Base-by-base conservation (phyloP, 2,888 invertebrate species). In the Idaea dimidiata region DNA sequence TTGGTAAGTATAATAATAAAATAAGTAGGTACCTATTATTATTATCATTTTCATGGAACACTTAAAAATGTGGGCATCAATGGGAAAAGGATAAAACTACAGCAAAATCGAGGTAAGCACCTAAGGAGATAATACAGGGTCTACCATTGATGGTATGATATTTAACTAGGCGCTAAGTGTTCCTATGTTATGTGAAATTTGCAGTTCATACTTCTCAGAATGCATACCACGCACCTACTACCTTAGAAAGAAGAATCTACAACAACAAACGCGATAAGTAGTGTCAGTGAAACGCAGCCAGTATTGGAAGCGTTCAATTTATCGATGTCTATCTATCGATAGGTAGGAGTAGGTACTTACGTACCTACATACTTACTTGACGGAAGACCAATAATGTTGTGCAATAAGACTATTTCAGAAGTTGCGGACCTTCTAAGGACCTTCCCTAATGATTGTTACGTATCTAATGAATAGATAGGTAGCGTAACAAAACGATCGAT, bases 221-320 rank as follows among this genome's bases (percentile, higher is more conserved):
- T 86, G 83, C 86, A 81, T 79, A 71, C 79, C 83, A 77, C 82
- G 79, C 74, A 58, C 66, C 68, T 65, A 65, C 73, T 73, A 72
- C 79, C 78, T 77, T 78, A 81, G 77, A 81, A 78, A 75, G 79
- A 79, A 73, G 71, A 70, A 70, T 72, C 71, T 74, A 75, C 76
- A 73, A 74, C 74, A 77, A 74, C 70, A 75, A 72, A 70, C 66
- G 76, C 73, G 76, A 74, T 75, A 78, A 76, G 80, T 70, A 76
- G 78, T 73, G 77, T 68, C 72, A 75, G 80, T 83, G 83, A 84
- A 86, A 86, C 84, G 83, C 80, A 70, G 58, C 57, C 68, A 67
- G 82, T 79, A 76, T 83, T 78, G 76, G 75, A 78, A 84, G 83
- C 76, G 77, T 74, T 76, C 72, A 72, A 80, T 82, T 24, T 80